phyloP scores from a whole-genome alignment of 2,888 invertebrate species.

The Latrodectus elegans region DNA sequence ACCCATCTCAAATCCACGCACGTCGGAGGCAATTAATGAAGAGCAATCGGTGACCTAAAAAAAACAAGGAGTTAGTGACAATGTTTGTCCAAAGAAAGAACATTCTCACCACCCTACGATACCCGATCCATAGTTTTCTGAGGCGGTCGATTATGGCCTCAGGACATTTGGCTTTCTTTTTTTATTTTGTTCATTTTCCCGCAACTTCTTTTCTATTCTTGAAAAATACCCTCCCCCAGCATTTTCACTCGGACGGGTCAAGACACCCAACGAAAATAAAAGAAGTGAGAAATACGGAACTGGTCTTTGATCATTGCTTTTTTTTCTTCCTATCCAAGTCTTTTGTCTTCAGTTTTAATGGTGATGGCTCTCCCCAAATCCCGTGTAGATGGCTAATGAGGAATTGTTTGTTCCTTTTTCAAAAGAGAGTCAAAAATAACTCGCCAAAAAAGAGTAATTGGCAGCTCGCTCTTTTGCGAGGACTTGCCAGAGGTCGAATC shows the following conservation, averaged over 20 bases:
- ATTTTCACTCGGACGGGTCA: slow-evolving; percentile 21
- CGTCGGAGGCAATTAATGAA: neutral
- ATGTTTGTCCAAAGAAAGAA: neutral
- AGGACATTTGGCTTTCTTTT: neutral
- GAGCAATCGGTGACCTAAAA: slow-evolving; percentile 1
- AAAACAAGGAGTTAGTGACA: neutral
- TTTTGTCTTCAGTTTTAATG: neutral
- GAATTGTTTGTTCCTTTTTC: slow-evolving; percentile 51
- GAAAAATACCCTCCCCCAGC: neutral
- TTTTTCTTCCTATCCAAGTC: slow-evolving; percentile 10
- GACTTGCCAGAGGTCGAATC: slow-evolving; percentile 30
- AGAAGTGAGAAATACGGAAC: slow-evolving; percentile 27
- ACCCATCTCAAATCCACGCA: no score
- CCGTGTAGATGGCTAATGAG: slow-evolving; percentile 51
- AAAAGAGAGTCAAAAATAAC: slow-evolving; percentile 58
- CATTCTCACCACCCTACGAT: neutral
- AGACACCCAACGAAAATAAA: slow-evolving; percentile 21
- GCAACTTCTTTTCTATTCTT: neutral
- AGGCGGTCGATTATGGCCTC: neutral
- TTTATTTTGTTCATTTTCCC: neutral
- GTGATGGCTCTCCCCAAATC: neutral
- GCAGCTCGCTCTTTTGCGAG: slow-evolving; percentile 27
- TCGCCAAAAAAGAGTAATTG: slow-evolving; percentile 42
- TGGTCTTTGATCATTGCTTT: neutral
- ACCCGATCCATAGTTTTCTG: neutral